Base-by-base conservation (phyloP, 1,140 invertebrate genomes). In the Drosophila ananassae region DNA sequence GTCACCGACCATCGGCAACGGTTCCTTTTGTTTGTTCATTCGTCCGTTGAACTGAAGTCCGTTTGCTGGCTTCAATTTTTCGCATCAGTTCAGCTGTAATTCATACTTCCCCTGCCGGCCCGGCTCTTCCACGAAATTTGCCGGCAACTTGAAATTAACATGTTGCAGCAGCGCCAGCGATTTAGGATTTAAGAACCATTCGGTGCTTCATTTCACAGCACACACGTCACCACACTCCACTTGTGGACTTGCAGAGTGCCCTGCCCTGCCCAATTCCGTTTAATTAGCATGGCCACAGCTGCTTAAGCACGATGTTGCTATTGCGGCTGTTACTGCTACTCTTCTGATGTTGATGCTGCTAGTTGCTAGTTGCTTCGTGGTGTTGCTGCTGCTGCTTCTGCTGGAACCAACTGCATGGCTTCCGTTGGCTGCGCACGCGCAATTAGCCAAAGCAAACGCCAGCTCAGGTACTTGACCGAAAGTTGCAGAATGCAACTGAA, bases 1-100 rank as follows among this genome's bases (percentile, higher is more conserved):
- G 61, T 17, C 21, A 10, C 17, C 22, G 32, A 21, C 12, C 28
- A 32, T 51, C 52, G 47, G 63, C 47, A 83, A 83, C 76, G 72
- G 72, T 85, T 64, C 81, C 67, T 85, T 81, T 87, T 87, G 82
- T 87, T 87, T 87, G 66, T 74, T 77, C 63, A 61, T 57, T 87
- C 82, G 75, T 75, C 73, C 83, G 71, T 87, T 76, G 75, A 52
- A 21, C 44, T 44, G 17, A 44, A 12, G 41, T 44, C 61, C 51
- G 64, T 66, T 89, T 41, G 66, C 51, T 67, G 75, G 78, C 76
- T 83, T 79, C 84, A 89, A 89, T 89, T 89, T 89, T 82, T 64
- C 83, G 83, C 83, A 89, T 89, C 83, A 89, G 83, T 89, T 89
- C 83, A 89, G 83, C 87, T 89, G 83, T 89, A 89, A 89, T 89